A percentile compares a stretch with the other conserved stretches of the same genome.
These are phyloP conservation scores for Pipa parva DNA, from an alignment of 2,113 vertebrate species.

Conservation along the genomic window DNA sequence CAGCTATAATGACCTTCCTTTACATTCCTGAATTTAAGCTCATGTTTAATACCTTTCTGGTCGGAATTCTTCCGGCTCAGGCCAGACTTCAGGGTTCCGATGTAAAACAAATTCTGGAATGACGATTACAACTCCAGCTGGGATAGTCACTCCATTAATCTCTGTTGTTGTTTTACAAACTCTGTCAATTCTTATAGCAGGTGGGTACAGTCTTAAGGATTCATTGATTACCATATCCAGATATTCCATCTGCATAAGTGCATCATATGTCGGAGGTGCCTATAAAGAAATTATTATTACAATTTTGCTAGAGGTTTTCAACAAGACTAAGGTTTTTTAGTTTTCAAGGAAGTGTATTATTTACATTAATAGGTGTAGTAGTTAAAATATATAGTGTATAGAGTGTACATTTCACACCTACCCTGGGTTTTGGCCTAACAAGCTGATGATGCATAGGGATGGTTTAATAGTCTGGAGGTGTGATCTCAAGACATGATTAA, in stretches of 20 bases:
- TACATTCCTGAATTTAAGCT: slow-evolving; percentile 5
- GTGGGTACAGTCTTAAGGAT: slow-evolving; percentile 64
- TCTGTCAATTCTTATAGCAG: slow-evolving; percentile 65
- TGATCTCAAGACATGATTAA: too few relatives aligned
- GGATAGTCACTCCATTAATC: slow-evolving; percentile 72
- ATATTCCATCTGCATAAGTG: slow-evolving; percentile 71
- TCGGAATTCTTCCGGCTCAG: slow-evolving; percentile 69
- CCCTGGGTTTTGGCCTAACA: too few relatives aligned
- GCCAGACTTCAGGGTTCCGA: slow-evolving; percentile 60
- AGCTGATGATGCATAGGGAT: too few relatives aligned
- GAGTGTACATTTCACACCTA: too few relatives aligned
- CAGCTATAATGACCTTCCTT: slow-evolving; percentile 2
- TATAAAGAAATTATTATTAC: slow-evolving; percentile 31
- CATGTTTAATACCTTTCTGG: slow-evolving; percentile 71
- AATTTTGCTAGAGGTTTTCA: too few relatives aligned
- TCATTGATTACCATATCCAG: slow-evolving; percentile 69
- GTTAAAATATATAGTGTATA: too few relatives aligned
- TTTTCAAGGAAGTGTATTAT: too few relatives aligned
- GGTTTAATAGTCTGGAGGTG: too few relatives aligned
- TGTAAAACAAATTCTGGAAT: slow-evolving; percentile 62
- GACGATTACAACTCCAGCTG: slow-evolving; percentile 57
- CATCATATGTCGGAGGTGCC: slow-evolving; percentile 60
- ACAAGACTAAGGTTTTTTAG: too few relatives aligned
- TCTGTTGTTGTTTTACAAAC: slow-evolving; percentile 66
- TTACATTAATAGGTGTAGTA: too few relatives aligned